Evolutionary conservation across 1,140 invertebrate genomes (phyloP), one percentile per base, ranked within the genome.

Genomic region (Pogonognathellus flavescens): DNA sequence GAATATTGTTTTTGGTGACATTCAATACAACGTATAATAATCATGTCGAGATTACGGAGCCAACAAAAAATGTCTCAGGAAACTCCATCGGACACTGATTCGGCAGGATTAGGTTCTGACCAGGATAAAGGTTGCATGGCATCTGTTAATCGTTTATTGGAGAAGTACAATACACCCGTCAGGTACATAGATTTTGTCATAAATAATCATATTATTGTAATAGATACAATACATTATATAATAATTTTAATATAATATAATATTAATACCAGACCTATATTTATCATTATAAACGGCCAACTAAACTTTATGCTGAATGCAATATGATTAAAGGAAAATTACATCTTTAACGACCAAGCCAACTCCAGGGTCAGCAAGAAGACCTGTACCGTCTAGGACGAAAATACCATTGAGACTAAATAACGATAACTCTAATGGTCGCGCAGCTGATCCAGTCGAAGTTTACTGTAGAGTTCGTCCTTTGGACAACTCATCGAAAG

Each of bases 401-500:
- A 76, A 76, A 18, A 16, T 57, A 11, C 82, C 82, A 9, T 62
- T 66, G 2, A 53, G 18, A 7, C 53, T 2, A 25, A 25, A 25
- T 13, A 83, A 83, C 31, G 60, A 66, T 62, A 83, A 83, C 16
- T 1, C 6, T 5, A 85, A 80, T 25, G n/a, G 41, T 1, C 11
- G 80, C 55, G 41, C 20, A 14, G 86, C 70, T 81, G 94, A 95
- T 89, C 94, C 95, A 0, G 95, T 97, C 0, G 93, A 97, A 92
- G 96, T 98, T 1, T 97, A 93, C 89, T 97, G 96, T 89, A 92
- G 97, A 59, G 90, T 97, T 50, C 92, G 95, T 16, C 96, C 96
- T 0, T 92, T 96, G 89, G 93, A 94, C 87, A 49, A 52, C 50
- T 55, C 52, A 14, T 92, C 93, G 86, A 91, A 92, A 14, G 92